Conservation (phyloP, 2,888 invertebrate species). For the Unio delphinus region DNA sequence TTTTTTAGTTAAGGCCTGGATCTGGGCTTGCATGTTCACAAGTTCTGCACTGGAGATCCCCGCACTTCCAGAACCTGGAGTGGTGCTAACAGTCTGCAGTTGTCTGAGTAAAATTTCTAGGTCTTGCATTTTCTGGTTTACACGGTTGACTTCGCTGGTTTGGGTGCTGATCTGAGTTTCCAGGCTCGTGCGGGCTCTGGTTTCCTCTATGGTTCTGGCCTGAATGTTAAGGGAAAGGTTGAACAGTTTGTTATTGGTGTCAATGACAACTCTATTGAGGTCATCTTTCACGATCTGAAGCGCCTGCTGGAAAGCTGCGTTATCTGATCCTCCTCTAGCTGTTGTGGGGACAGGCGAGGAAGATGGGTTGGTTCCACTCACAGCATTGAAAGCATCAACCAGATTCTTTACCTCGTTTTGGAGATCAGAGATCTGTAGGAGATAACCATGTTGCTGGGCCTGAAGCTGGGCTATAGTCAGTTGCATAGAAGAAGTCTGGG, state of each 20-base stretch:
- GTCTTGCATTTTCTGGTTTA: constrained; percentile 25
- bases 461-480: constrained; percentile 20
- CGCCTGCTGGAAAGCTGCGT: constrained; percentile 19
- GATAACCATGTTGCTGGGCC: constrained; percentile 27
- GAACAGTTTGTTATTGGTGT: constrained; percentile 28
- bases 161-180: constrained; percentile 24
- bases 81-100: constrained; percentile 6
- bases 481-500: constrained; percentile 35
- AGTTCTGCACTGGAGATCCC: constrained; percentile 27
- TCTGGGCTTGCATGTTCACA: constrained; percentile 20
- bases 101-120: constrained; percentile 21
- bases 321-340: constrained; percentile 3
- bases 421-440: constrained; percentile 33
- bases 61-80: constrained; percentile 3
- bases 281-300: constrained; percentile 21
- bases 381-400: constrained; percentile 29
- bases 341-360: constrained; percentile 14
- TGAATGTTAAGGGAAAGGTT: constrained; percentile 17
- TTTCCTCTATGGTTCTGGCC: constrained; percentile 19
- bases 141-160: constrained; percentile 17
- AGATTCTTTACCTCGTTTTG: constrained; percentile 35
- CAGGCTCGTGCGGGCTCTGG: constrained; percentile 20
- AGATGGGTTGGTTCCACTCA: constrained; percentile 5
- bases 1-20: constrained; percentile 17
- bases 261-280: constrained; percentile 18